A percentile compares a stretch with the other conserved stretches of the same genome.
phyloP scores from a whole-genome alignment of 2,797 vertebrate genomes.

The Syndactyla subalaris region DNA sequence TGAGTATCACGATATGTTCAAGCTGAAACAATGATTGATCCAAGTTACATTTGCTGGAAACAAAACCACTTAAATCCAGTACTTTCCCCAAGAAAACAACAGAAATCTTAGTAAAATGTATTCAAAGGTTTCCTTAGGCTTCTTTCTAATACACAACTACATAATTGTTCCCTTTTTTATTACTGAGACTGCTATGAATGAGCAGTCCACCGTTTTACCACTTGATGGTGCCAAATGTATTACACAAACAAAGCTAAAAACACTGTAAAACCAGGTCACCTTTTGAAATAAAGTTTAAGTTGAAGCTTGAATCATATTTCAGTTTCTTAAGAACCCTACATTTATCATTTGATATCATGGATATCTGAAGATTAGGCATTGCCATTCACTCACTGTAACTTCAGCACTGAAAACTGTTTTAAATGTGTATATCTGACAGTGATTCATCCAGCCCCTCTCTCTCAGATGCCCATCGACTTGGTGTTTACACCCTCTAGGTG shows the following conservation, averaged over 20 bases:
- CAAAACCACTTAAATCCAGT: not conserved
- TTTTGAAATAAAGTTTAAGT: not conserved
- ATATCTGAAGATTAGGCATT: not conserved
- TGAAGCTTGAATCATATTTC: not conserved
- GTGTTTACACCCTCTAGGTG: not conserved
- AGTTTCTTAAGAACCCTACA: not conserved
- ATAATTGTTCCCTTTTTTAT: not conserved
- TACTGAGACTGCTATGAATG: not conserved
- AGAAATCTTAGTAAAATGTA: not conserved
- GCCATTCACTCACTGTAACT: not conserved
- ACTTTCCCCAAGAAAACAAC: not conserved
- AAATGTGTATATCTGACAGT: not conserved
- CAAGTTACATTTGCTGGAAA: not conserved
- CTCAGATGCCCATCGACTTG: not conserved
- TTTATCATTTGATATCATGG: not conserved
- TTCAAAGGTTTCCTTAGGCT: not conserved
- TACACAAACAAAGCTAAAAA: not conserved
- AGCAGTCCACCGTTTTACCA: constrained; percentile 46
- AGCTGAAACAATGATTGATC: not conserved
- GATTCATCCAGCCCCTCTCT: not conserved
- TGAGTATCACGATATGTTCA: not conserved
- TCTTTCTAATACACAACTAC: not conserved
- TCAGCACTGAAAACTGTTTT: not conserved
- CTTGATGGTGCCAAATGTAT: constrained; percentile 63
- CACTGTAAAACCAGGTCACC: not conserved